These are phyloP conservation scores for Zenarchopterus dispar DNA, from an alignment of 2,797 vertebrate genomes.

Conservation along the genomic window DNA sequence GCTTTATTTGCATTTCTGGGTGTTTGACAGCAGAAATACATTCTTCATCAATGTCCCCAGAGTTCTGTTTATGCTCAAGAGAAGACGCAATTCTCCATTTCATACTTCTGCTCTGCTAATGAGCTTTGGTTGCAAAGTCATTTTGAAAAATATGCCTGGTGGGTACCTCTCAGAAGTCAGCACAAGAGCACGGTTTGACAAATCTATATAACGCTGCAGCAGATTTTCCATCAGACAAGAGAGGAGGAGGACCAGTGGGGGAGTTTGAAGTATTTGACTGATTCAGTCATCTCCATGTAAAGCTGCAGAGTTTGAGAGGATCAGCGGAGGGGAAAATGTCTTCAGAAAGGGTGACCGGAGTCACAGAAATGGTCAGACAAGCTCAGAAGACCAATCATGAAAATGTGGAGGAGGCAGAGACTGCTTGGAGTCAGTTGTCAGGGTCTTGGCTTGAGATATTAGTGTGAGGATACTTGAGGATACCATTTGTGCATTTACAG, in stretches of 20 bases:
- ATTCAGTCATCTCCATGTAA: constrained; percentile 51
- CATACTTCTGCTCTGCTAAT: not conserved
- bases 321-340: constrained; percentile 22
- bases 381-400: constrained; percentile 69
- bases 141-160: not conserved
- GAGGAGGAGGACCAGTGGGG: constrained; percentile 7
- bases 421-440: constrained; percentile 68
- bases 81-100: not conserved
- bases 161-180: constrained; percentile 11
- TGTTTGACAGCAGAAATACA: not conserved
- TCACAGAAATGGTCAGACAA: constrained; percentile 60
- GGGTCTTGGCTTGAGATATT: constrained; percentile 62
- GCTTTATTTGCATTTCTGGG: not conserved
- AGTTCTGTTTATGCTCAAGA: no score
- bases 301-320: constrained; percentile 26
- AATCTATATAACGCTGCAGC: constrained; percentile 27
- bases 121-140: not conserved
- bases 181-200: constrained; percentile 17
- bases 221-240: constrained; percentile 30
- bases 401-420: constrained; percentile 61
- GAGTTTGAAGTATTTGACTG: constrained; percentile 28
- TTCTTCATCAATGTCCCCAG: not conserved
- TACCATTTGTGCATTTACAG: constrained; percentile 4
- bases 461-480: constrained; percentile 43
- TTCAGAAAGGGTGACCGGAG: constrained; percentile 46